Conservation (phyloP, 2,797 vertebrate species). For the Cuculus canorus region DNA sequence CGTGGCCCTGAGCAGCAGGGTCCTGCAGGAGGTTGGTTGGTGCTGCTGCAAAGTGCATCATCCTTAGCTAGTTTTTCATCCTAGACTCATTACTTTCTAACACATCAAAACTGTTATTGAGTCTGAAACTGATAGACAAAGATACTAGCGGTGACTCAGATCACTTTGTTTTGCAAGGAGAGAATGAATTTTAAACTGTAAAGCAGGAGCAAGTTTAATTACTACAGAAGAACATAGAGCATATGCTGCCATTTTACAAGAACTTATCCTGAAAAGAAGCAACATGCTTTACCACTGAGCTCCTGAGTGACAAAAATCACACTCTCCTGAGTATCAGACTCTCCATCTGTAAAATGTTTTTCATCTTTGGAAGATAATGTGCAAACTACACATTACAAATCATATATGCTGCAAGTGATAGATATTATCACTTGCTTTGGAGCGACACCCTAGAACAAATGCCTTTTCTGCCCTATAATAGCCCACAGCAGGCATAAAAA, state of each 20-base stretch:
- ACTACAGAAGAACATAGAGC: neutral
- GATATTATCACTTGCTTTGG: slow-evolving; percentile 9
- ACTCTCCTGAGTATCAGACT: slow-evolving; percentile 38
- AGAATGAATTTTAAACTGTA: neutral
- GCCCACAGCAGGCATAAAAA: neutral
- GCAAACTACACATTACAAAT: slow-evolving; percentile 42
- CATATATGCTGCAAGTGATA: neutral
- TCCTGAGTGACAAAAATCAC: slow-evolving; percentile 49
- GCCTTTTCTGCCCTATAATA: neutral
- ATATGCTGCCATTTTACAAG: slow-evolving; percentile 56
- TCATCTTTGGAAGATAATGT: slow-evolving; percentile 13
- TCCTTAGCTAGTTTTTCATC: neutral
- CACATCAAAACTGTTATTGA: neutral
- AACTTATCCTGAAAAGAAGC: neutral
- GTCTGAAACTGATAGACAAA: neutral
- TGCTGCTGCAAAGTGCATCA: neutral
- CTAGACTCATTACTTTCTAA: neutral
- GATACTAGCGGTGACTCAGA: neutral
- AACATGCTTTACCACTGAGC: neutral
- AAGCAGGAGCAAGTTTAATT: slow-evolving; percentile 11
- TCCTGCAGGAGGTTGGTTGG: neutral
- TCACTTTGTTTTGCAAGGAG: neutral
- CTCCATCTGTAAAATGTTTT: slow-evolving; percentile 53
- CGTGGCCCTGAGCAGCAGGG: neutral
- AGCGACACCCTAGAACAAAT: slow-evolving; percentile 1